Evolutionary conservation across 2,888 invertebrate genomes (phyloP).

Genomic region (Drosophila austrosaltans): DNA sequence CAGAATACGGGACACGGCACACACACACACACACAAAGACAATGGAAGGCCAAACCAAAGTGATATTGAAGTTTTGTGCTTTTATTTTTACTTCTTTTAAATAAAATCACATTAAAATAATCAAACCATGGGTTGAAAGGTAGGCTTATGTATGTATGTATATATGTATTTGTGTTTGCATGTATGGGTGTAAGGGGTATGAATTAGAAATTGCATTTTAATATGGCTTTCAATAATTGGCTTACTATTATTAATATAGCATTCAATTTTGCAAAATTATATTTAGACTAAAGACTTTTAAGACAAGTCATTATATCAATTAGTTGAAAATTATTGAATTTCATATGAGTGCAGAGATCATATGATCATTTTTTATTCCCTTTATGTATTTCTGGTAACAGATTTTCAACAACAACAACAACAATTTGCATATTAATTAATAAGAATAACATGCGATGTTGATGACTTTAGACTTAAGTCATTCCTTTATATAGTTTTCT

Average conservation of each 20-base stretch:
- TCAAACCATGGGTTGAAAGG: background rate
- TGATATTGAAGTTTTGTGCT: background rate
- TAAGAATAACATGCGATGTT: background rate
- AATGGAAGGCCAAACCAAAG: conserved; percentile 19
- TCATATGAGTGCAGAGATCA: too few relatives aligned
- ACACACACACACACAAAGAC: conserved; percentile 14
- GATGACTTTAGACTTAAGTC: background rate
- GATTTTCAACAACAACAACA: too few relatives aligned
- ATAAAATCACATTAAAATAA: conserved; percentile 11
- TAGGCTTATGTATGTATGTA: background rate
- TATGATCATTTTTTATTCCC: too few relatives aligned
- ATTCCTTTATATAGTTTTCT: background rate
- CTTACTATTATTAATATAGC: too few relatives aligned
- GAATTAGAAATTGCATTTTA: background rate
- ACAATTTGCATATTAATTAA: background rate
- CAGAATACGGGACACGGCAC: background rate
- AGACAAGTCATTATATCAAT: too few relatives aligned
- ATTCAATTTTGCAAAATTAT: too few relatives aligned
- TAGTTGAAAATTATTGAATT: too few relatives aligned
- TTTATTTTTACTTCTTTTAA: conserved; percentile 4
- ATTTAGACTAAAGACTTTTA: too few relatives aligned
- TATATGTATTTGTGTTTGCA: background rate
- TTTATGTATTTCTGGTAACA: too few relatives aligned
- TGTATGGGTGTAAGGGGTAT: background rate
- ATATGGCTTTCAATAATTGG: background rate